Base-by-base conservation (phyloP, 1,140 invertebrate genomes). In the Lutraria rhynchaena region DNA sequence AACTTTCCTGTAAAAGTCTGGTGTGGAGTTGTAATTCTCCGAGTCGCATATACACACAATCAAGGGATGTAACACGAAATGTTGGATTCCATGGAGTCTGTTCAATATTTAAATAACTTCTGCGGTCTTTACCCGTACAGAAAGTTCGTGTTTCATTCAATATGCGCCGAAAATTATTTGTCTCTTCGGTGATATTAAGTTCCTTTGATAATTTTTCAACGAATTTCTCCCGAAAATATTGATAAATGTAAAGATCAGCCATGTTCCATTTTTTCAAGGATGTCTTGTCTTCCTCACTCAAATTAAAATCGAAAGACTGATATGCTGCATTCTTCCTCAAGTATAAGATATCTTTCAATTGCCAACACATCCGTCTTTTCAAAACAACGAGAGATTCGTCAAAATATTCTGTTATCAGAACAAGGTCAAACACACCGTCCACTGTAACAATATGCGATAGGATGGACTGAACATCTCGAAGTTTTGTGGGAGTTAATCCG, bases 341-440 rank as follows among this genome's bases (percentile, higher is more conserved):
- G 81, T 90, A 92, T 0, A 92, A 58, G 5, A 94, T 89, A 71
- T 93, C 90, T 51, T 91, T 88, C 24, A 92, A 85, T 7, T 91
- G 84, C 93, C 93, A 94, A 69, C 92, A 93, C 49, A 94, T 89
- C 5, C 91, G 80, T 61, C 94, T 85, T 44, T 89, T 89, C 44
- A 94, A 81, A 7, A 94, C 83, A 46, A 94, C 88, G 37, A 94
- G 86, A 3, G 93, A 94, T 82, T 93, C 93, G 80, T 94, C 93
- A 87, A 94, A 93, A 67, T 92, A 89, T 85, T 94, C 93, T 3
- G 92, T 84, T 5, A 94, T 89, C 91, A 94, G 89, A 29, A 94
- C 90, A 3, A 94, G 87, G 81, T 93, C 89, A 83, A 94, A 94
- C 17, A 92, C 83, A n/a, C 71, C 78, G 17, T 93, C 92, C 0